Percentiles rank a stretch among this genome's conserved stretches.
phyloP scores from a whole-genome alignment of 2,113 vertebrate species.

The Sorex araneus region DNA sequence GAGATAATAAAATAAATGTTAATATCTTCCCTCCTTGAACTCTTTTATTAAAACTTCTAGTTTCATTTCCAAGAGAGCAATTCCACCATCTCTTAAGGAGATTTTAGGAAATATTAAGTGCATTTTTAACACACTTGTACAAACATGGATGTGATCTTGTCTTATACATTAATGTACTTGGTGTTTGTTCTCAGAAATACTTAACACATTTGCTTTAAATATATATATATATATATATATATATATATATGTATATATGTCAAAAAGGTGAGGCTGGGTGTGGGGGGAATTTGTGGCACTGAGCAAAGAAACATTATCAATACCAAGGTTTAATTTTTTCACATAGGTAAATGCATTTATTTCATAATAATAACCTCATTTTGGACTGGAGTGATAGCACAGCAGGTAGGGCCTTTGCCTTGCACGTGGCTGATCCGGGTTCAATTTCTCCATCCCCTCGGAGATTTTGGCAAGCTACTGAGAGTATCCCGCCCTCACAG shows the following conservation, averaged over 20 bases:
- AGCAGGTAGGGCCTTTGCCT: no score
- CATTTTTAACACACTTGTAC: conserved; percentile 76
- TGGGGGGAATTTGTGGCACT: conserved; percentile 48
- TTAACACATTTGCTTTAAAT: conserved; percentile 66
- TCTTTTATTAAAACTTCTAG: conserved; percentile 39
- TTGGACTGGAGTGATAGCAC: no score
- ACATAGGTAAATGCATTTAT: conserved; percentile 10
- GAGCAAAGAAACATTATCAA: conserved; percentile 62
- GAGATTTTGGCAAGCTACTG: no score
- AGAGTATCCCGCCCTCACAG: no score
- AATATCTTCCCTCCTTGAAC: conserved; percentile 34
- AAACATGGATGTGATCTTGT: conserved; percentile 48
- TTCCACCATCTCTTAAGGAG: conserved; percentile 63
- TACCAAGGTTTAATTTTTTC: conserved; percentile 68
- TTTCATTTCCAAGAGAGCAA: conserved; percentile 56
- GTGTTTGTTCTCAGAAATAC: conserved; percentile 75
- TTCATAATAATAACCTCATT: conserved; percentile 45
- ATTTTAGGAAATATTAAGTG: conserved; percentile 61
- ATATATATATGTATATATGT: no score
- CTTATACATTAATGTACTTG: conserved; percentile 63
- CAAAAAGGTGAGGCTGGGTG: no score
- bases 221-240: conserved; percentile 67
- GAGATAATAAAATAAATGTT: conserved; percentile 50
- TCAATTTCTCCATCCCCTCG: no score
- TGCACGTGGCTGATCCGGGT: no score